Evolutionary conservation across 2,797 vertebrate species (phyloP).

Genomic region (Oreochromis mossambicus): DNA sequence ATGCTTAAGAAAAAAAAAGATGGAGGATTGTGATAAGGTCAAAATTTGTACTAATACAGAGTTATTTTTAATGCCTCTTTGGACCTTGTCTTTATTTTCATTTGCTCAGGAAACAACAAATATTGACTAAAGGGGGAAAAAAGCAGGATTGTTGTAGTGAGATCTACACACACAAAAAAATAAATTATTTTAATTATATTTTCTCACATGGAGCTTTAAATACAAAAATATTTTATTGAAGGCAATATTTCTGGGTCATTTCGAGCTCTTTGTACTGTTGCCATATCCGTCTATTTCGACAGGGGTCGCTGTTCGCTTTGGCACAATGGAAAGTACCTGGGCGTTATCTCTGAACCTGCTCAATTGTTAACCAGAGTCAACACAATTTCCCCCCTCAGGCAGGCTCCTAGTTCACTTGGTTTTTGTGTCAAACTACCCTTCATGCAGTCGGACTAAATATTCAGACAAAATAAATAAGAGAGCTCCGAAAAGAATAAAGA

Average conservation of each 20-base stretch:
- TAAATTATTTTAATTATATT: background rate
- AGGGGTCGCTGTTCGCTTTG: constrained; percentile 37
- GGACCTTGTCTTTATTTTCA: background rate
- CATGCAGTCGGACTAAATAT: background rate
- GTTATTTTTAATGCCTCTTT: background rate
- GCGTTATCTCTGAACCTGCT: constrained; percentile 61
- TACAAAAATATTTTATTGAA: background rate
- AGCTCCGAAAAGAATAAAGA: background rate
- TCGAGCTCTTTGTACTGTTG: background rate
- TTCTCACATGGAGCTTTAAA: background rate
- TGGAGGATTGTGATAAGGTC: background rate
- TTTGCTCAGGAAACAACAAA: background rate
- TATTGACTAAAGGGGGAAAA: background rate
- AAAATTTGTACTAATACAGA: background rate
- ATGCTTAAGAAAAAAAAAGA: background rate
- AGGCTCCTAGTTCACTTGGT: background rate
- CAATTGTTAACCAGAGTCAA: constrained; percentile 32
- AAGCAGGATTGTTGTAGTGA: background rate
- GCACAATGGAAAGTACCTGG: constrained; percentile 30
- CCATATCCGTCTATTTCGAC: background rate
- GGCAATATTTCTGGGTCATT: background rate
- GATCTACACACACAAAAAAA: background rate
- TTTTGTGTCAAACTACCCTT: background rate
- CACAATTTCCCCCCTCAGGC: background rate
- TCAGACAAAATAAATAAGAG: background rate